These are phyloP conservation scores for Bovichtus diacanthus DNA, from an alignment of 2,797 vertebrate species.

Conservation along the genomic window DNA sequence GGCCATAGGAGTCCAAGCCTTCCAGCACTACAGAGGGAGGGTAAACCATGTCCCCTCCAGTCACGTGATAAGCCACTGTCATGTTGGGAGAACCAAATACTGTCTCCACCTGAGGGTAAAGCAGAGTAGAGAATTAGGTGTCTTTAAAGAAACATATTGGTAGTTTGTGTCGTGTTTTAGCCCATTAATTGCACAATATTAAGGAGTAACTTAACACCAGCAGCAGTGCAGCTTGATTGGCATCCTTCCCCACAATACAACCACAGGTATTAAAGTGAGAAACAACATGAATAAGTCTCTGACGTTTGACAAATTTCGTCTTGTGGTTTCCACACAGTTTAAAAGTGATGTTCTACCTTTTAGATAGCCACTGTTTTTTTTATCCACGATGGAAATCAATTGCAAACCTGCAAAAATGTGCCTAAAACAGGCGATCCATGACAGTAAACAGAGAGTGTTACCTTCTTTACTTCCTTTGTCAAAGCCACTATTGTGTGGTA, in stretches of 20 bases:
- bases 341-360: not conserved
- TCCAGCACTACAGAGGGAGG: conserved; percentile 89
- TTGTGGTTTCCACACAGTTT: fast-evolving
- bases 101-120: conserved; percentile 82
- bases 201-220: too few species aligned
- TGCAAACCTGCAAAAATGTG: not conserved
- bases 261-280: conserved; percentile 6
- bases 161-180: conserved; percentile 3
- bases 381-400: conserved; percentile 1
- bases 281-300: not conserved
- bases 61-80: conserved; percentile 94
- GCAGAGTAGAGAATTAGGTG: not conserved
- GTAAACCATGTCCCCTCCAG: conserved; percentile 88
- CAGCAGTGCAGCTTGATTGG: not conserved
- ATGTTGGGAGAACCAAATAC: conserved; percentile 90
- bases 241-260: conserved; percentile 11
- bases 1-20: conserved; percentile 87
- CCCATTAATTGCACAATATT: not conserved
- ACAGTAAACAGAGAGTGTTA: not conserved
- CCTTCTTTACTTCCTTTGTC: not conserved
- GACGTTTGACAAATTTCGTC: not conserved
- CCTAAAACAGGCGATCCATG: not conserved
- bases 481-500: not conserved
- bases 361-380: too few species aligned
- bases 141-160: not conserved